phyloP scores from a whole-genome alignment of 2,888 invertebrate genomes.

The Amaurobius ferox region DNA sequence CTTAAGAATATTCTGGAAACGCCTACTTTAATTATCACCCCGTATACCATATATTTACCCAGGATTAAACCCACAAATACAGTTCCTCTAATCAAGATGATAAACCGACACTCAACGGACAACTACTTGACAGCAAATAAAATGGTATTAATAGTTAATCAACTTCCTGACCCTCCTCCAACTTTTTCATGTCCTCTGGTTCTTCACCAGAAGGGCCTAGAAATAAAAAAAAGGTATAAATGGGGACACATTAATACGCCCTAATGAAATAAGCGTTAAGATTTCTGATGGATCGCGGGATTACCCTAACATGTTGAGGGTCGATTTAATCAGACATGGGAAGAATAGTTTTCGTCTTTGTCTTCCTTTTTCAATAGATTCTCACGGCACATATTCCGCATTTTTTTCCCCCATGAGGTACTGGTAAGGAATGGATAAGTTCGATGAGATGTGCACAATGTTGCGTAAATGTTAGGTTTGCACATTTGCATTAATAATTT shows the following conservation, averaged over 20 bases:
- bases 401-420: background rate
- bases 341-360: slow-evolving; percentile 6
- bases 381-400: background rate
- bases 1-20: too few species aligned
- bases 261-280: slow-evolving; percentile 6
- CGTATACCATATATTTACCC: too few species aligned
- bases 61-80: too few species aligned
- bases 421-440: too few species aligned
- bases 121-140: background rate
- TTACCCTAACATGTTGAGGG: slow-evolving; percentile 14
- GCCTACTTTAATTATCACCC: too few species aligned
- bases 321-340: background rate
- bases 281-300: background rate
- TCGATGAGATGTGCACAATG: too few species aligned
- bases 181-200: background rate
- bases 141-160: slow-evolving; percentile 3
- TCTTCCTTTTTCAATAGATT: background rate
- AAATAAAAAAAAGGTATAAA: background rate
- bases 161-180: background rate
- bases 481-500: too few species aligned
- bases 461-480: too few species aligned
- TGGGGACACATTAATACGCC: background rate
- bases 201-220: background rate
- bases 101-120: background rate
- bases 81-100: too few species aligned